phyloP scores from a whole-genome alignment of 1,140 invertebrate genomes.

The Mesaphorura yosii region DNA sequence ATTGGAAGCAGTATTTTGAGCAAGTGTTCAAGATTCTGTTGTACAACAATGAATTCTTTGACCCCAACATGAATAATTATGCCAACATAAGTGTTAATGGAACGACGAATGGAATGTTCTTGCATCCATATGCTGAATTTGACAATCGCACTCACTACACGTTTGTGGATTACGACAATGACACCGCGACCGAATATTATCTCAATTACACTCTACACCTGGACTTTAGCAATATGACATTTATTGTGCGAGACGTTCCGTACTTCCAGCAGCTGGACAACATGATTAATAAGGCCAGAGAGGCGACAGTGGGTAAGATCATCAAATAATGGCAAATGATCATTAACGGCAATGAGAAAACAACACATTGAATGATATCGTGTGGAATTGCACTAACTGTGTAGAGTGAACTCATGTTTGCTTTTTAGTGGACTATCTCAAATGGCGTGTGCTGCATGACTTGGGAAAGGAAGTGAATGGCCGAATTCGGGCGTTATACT shows the following conservation, averaged over 20 bases:
- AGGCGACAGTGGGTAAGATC: slow-evolving; percentile 3
- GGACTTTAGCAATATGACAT: too few species aligned
- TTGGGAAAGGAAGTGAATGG: slow-evolving; percentile 18
- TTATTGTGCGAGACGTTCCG: slow-evolving; percentile 9
- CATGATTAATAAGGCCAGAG: background rate
- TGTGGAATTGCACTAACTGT: background rate
- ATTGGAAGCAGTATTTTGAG: background rate
- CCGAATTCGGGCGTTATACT: slow-evolving; percentile 13
- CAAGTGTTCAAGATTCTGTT: background rate
- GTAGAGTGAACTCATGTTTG: too few species aligned
- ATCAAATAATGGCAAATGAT: too few species aligned
- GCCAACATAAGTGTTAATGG: too few species aligned
- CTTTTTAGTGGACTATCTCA: slow-evolving; percentile 24
- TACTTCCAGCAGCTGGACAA: too few species aligned
- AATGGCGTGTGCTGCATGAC: slow-evolving; percentile 21
- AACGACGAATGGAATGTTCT: too few species aligned
- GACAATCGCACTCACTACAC: background rate
- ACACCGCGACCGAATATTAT: background rate
- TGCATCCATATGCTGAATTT: too few species aligned
- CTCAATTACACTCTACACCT: too few species aligned
- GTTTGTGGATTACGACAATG: background rate
- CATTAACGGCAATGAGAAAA: background rate
- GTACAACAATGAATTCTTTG: background rate
- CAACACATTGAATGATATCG: background rate
- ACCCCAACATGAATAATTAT: too few species aligned